phyloP scores from a whole-genome alignment of 1,140 invertebrate genomes.

The Drosophila neocordata region DNA sequence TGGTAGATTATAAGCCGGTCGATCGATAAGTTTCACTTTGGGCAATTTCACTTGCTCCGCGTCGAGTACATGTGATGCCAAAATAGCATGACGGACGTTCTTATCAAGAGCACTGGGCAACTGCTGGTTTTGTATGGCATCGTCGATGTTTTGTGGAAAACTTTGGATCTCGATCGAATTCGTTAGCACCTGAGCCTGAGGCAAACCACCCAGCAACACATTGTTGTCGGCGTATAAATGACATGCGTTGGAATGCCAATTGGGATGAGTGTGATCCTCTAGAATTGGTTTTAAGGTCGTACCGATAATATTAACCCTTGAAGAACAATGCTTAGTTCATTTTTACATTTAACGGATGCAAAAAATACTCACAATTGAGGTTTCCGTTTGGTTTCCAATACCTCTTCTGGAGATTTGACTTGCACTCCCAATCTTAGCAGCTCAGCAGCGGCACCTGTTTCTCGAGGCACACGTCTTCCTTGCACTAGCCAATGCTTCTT shows the following conservation, averaged over 20 bases:
- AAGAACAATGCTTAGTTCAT: not conserved
- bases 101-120: slow-evolving; percentile 84
- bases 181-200: slow-evolving; percentile 89
- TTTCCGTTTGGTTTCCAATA: slow-evolving; percentile 33
- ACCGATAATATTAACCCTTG: slow-evolving; percentile 83
- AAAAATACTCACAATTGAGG: slow-evolving; percentile 53
- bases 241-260: slow-evolving; percentile 86
- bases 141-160: slow-evolving; percentile 85
- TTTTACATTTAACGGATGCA: not conserved
- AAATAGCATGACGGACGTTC: slow-evolving; percentile 85
- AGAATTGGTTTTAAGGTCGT: slow-evolving; percentile 71
- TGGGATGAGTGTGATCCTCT: slow-evolving; percentile 85
- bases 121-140: slow-evolving; percentile 83
- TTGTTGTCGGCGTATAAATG: slow-evolving; percentile 85
- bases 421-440: slow-evolving; percentile 75
- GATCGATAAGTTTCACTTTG: slow-evolving; percentile 87
- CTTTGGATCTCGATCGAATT: slow-evolving; percentile 88
- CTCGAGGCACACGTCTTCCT: slow-evolving; percentile 84
- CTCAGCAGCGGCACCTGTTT: slow-evolving; percentile 84
- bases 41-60: slow-evolving; percentile 90
- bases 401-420: slow-evolving; percentile 49
- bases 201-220: slow-evolving; percentile 88
- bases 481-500: slow-evolving; percentile 87
- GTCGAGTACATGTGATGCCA: slow-evolving; percentile 90
- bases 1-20: slow-evolving; percentile 88